A percentile compares a stretch with the other conserved stretches of the same genome.
These are phyloP conservation scores for Chrosomus eos DNA, from an alignment of 2,797 vertebrate genomes.

Conservation along the genomic window DNA sequence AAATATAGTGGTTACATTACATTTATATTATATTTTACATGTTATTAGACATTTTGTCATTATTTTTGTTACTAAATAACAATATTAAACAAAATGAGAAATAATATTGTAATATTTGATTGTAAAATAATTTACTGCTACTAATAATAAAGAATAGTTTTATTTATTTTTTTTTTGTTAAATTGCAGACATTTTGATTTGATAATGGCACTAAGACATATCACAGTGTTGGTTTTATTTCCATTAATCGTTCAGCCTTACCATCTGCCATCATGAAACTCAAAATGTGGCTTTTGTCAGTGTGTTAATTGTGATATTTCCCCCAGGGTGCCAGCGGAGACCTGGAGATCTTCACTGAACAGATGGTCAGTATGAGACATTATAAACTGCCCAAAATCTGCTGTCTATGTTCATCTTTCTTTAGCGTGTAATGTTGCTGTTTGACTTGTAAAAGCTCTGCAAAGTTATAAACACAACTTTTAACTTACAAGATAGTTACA, in stretches of 20 bases:
- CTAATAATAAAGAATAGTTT: background rate
- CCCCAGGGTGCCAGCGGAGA: slow-evolving; percentile 88
- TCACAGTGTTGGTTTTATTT: background rate
- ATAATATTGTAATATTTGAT: background rate
- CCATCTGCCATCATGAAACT: background rate
- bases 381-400: no score
- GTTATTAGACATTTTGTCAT: background rate
- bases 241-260: background rate
- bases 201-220: background rate
- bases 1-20: background rate
- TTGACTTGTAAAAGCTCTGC: no score
- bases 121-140: background rate
- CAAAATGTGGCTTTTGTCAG: background rate
- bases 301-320: slow-evolving; percentile 24
- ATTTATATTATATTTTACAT: background rate
- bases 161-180: background rate
- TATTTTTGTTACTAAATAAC: background rate
- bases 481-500: no score
- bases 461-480: no score
- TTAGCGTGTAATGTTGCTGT: no score
- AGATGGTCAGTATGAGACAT: slow-evolving; percentile 86
- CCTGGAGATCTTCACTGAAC: slow-evolving; percentile 95
- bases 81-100: background rate
- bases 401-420: no score
- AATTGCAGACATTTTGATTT: background rate